Evolutionary conservation across 2,888 invertebrate species (phyloP), one percentile per base, ranked within the genome.

Genomic region (Calliopum simillimum): DNA sequence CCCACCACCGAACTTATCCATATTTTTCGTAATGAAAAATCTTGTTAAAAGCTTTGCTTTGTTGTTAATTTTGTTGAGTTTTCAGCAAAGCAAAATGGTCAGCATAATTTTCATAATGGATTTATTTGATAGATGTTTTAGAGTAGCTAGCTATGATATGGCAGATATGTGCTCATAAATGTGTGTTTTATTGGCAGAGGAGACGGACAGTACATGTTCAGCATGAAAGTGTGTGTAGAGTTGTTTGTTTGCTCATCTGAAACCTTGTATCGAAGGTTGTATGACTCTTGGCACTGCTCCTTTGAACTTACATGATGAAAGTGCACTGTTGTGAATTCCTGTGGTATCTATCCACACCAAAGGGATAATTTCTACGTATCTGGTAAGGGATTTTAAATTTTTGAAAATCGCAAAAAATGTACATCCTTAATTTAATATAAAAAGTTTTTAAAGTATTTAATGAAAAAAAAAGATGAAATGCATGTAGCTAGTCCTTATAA

Each of bases 41-140:
- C 61, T 21, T 44, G 61, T 61, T 61, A 21, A 61, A 61, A 61
- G 61, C 51, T 53, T 64, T 51, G 8, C 13, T 19, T 41, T 21
- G 33, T 53, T 49, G 63, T 49, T 51, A 19, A 12, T 63, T 49
- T 16, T 64, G 64, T 41, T 51, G 56, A 66, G 46, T 58, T 56
- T 46, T 47, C 47, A 65, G 44, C 65, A 33, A 65, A 65, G 44
- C 65, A 33, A 65, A 56, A 66, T 66, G 66, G 66, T 66, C 66
- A 66, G 66, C 66, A 66, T 66, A 66, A 66, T 66, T 66, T 66
- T 66, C 66, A 66, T 66, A 66, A 66, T 66, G 66, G 66, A 66
- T 66, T 66, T 66, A 66, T 66, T 66, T 66, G 66, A 66, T 66
- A 23, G 23, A 51, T 33, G 64, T 51, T n/a, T n/a, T 51, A 64